Conservation (phyloP, 2,113 vertebrate genomes). For the Chelonoidis abingdonii region DNA sequence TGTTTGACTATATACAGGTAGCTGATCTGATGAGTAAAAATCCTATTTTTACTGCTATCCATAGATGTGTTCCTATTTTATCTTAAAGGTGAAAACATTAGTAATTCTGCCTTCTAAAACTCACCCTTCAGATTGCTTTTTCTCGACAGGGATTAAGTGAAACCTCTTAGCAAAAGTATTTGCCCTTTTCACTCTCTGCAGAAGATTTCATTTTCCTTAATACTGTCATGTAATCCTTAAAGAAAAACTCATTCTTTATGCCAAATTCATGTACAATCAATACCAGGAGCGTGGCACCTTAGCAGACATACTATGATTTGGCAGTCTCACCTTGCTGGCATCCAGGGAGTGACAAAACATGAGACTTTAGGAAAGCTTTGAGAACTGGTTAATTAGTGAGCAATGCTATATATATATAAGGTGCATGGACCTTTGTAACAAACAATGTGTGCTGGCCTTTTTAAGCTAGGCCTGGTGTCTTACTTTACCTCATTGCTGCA, state of each 20-base stretch:
- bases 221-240: neutral
- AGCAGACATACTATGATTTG: neutral
- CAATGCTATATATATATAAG: neutral
- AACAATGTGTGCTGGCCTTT: rapidly evolving
- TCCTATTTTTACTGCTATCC: neutral
- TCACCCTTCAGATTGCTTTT: neutral
- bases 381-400: neutral
- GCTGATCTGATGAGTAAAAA: neutral
- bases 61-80: rapidly evolving
- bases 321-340: neutral
- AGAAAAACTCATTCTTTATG: neutral
- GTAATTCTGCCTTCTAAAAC: neutral
- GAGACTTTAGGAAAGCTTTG: neutral
- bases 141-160: neutral
- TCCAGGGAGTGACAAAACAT: neutral
- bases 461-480: rapidly evolving
- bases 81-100: neutral
- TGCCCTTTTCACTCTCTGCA: neutral
- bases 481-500: rapidly evolving
- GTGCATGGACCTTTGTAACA: rapidly evolving
- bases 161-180: neutral
- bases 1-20: neutral
- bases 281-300: neutral
- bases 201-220: neutral
- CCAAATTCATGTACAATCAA: neutral